Base-by-base conservation (phyloP, 2,888 invertebrate species). In the Meloe dianella region DNA sequence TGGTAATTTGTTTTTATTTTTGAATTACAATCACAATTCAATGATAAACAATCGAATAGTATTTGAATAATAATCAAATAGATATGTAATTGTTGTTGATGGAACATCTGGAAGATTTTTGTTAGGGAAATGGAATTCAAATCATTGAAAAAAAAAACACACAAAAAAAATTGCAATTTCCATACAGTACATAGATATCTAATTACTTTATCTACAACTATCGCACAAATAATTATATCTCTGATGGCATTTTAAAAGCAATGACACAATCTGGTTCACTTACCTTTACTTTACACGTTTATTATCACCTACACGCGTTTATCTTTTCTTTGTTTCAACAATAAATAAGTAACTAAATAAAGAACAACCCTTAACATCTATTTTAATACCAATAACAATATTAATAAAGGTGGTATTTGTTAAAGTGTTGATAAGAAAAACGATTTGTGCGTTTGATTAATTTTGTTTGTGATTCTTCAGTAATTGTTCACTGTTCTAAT, bases 211-310 rank as follows among this genome's bases (percentile, higher is more conserved):
- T n/a, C 41, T 17, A 51, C 22, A 51, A 51, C n/a, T 22, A 51
- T n/a, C 20, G 47, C 47, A 51, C 10, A 10, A 51, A 22, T 51
- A 22, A 51, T 35, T 14, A 30, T 30, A 30, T 2, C 30, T 41
- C 41, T 41, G 47, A 51, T 51, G 47, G 47, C 47, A 51, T 51
- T 51, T 51, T 51, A 20, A 22, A n/a, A 22, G 47, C 47, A 51
- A 51, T 51, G 47, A 51, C 47, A 51, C 47, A 51, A 51, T 51
- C 47, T 51, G 22, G 47, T 51, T 51, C 47, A 51, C 47, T 51
- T 51, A 51, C 47, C 47, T 51, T 51, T 51, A n/a, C 47, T 51
- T 10, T 22, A 51, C 20, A 22, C 47, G 17, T 20, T 3, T 51
- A 51, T 51, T 20, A 51, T 51, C 47, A 22, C 47, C 8, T n/a